Conservation (phyloP, 2,888 invertebrate genomes). For the Ceraclea dissimilis region DNA sequence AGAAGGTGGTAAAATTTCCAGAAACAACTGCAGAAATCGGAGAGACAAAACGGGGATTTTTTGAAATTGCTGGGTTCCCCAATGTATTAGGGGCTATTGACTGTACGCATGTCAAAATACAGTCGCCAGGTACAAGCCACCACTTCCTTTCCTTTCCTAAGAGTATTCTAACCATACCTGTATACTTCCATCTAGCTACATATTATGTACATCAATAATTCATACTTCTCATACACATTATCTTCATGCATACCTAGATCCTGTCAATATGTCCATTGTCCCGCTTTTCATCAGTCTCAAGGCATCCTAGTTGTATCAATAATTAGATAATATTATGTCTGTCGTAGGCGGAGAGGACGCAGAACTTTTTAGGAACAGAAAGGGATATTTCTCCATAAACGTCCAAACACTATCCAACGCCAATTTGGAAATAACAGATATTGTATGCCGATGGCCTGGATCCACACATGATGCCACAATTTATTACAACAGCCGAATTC, state of each 20-base stretch:
- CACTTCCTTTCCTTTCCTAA: no score
- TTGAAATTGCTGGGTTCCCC: neutral
- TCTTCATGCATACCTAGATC: no score
- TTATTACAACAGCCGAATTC: neutral
- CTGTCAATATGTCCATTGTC: no score
- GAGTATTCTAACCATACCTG: no score
- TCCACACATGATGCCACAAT: neutral
- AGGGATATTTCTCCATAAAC: neutral
- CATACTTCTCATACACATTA: no score
- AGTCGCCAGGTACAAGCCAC: no score
- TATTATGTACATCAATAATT: no score
- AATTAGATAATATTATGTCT: no score
- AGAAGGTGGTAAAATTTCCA: neutral
- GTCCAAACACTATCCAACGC: neutral
- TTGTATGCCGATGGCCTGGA: neutral
- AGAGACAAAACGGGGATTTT: neutral
- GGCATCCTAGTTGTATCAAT: no score
- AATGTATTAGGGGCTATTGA: neutral
- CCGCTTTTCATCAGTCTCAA: no score
- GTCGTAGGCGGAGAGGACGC: neutral
- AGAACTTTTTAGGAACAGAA: neutral
- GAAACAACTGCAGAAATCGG: neutral
- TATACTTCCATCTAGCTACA: no score
- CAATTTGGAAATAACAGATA: neutral
- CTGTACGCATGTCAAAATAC: neutral